Evolutionary conservation across 2,113 vertebrate genomes (phyloP).

Genomic region (Erythrolamprus reginae): DNA sequence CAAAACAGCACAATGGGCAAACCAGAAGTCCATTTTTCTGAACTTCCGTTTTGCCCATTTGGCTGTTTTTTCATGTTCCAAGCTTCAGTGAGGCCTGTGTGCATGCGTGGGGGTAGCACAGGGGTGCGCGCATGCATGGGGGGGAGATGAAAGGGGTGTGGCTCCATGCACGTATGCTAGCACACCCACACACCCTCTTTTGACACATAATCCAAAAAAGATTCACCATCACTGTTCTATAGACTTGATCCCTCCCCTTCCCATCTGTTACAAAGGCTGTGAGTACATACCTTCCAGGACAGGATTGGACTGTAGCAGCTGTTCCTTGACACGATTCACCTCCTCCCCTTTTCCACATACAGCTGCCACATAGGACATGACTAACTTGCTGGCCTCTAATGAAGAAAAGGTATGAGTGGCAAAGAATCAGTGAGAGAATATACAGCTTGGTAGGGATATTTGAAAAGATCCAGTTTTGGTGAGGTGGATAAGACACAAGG

Average conservation of each 20-base stretch:
- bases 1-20: no score
- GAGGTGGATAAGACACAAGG: not conserved
- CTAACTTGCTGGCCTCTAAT: conserved; percentile 77
- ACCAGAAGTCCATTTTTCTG: no score
- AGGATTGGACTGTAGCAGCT: conserved; percentile 76
- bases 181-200: no score
- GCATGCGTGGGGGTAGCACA: no score
- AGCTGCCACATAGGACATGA: conserved; percentile 77
- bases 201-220: no score
- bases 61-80: no score
- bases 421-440: not conserved
- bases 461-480: not conserved
- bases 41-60: no score
- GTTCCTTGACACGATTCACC: conserved; percentile 77
- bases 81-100: no score
- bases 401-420: not conserved
- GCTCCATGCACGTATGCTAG: no score
- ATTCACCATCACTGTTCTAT: no score
- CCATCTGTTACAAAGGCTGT: accelerated
- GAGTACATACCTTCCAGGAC: conserved; percentile 73
- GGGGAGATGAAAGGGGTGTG: no score
- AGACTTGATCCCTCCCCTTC: not conserved
- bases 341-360: conserved; percentile 74
- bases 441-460: not conserved
- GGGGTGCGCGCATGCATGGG: no score